Base-by-base conservation (phyloP, 2,797 vertebrate genomes). In the Microctenopoma steveboyesi region DNA sequence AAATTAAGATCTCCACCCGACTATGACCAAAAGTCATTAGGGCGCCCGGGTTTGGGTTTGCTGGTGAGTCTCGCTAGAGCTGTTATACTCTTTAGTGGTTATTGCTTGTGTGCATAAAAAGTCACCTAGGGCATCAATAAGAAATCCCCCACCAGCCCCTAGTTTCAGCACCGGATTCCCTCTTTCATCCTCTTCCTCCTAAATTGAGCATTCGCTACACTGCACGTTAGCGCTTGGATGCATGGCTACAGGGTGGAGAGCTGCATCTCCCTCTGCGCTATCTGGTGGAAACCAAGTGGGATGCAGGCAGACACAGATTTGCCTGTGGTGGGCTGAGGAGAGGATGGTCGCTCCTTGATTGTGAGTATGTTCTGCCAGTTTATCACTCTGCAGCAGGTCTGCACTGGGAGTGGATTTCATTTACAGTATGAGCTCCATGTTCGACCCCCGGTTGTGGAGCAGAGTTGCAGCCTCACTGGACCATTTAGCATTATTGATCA, bases 371-470 rank as follows among this genome's bases (percentile, higher is more conserved):
- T 58, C 49, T 42, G 64, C 15, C 48, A 63, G 78, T 88, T 90
- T 90, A 92, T 92, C 84, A 50, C 72, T 62, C 75, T 78, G n/a
- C 69, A 57, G 82, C 89, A 91, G 85, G 73, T 76, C 64, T 75
- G 69, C 69, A 67, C 74, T 16, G 60, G 65, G 42, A 83, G 72
- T 85, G 81, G 75, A 80, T 82, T 73, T 75, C 22, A 70, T 83
- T 87, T 81, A 75, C 77, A 84, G 80, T 63, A 70, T 46, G 63
- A 73, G 53, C 65, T 76, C 46, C 66, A 79, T 68, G 57, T 74
- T 57, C 74, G 43, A 78, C 76, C 74, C 64, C 56, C 76, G 74
- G 77, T 69, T 40, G 33, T 54, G n/a, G 47, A 69, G 55, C 30
- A 11, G 52, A 51, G 57, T 33, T 42, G 55, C 64, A 66, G 63